Percentiles rank a stretch among this genome's conserved stretches.
These are phyloP conservation scores for Tinea pellionella DNA, from an alignment of 2,888 invertebrate genomes.

Conservation along the genomic window DNA sequence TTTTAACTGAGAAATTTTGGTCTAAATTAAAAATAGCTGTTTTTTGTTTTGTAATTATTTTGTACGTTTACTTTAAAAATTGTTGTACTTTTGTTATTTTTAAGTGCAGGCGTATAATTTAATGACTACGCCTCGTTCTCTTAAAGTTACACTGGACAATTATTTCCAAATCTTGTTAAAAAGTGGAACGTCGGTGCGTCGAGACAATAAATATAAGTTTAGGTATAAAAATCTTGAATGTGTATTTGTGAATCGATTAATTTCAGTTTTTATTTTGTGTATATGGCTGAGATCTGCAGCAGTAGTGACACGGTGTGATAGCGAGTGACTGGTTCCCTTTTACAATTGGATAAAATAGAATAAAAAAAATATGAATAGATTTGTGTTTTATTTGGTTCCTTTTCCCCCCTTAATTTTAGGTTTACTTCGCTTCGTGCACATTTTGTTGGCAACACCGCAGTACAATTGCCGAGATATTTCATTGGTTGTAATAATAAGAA, in stretches of 20 bases:
- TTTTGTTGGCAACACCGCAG: too few species aligned
- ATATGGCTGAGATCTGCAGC: conserved; percentile 64
- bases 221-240: conserved; percentile 22
- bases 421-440: too few species aligned
- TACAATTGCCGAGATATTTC: too few species aligned
- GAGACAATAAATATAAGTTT: conserved; percentile 11
- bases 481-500: too few species aligned
- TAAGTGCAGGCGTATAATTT: too few species aligned
- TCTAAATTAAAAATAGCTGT: too few species aligned
- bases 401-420: background rate
- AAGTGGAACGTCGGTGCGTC: conserved; percentile 12
- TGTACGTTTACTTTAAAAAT: too few species aligned
- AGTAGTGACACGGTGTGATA: conserved; percentile 62
- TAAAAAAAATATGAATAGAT: conserved; percentile 53
- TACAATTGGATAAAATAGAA: conserved; percentile 66
- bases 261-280: conserved; percentile 50
- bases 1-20: too few species aligned
- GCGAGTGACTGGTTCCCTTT: conserved; percentile 63
- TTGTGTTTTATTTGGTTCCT: conserved; percentile 40
- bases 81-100: too few species aligned
- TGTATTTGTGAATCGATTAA: conserved; percentile 66
- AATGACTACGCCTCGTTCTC: too few species aligned
- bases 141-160: too few species aligned
- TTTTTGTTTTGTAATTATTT: too few species aligned
- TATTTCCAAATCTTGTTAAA: background rate